Evolutionary conservation across 2,113 vertebrate species (phyloP).

Genomic region (Nyctereutes procyonoides): DNA sequence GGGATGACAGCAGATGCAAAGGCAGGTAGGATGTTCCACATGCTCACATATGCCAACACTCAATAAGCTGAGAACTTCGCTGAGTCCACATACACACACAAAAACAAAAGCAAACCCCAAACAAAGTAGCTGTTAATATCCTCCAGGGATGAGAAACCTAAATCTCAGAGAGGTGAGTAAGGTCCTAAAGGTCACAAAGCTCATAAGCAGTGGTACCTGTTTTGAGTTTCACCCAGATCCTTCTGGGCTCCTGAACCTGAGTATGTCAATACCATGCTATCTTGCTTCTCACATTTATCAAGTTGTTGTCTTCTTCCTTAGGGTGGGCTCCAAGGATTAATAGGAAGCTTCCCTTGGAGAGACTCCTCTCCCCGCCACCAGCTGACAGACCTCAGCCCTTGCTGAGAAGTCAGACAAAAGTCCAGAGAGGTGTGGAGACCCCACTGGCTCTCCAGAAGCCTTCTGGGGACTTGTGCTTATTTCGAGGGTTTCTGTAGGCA

Average conservation of each 20-base stretch:
- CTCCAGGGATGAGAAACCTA: not conserved
- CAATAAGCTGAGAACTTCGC: not conserved
- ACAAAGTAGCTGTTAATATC: not conserved
- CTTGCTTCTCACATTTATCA: not conserved
- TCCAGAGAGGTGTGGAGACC: not conserved
- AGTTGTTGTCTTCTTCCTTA: not conserved
- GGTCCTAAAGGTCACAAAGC: not conserved
- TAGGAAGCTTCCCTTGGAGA: not conserved
- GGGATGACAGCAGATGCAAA: fast-evolving
- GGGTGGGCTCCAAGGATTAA: not conserved
- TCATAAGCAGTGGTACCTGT: not conserved
- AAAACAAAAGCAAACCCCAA: not conserved
- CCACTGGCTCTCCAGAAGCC: not conserved
- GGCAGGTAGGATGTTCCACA: not conserved
- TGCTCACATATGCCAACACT: not conserved
- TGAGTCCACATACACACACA: not conserved
- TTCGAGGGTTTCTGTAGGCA: not conserved
- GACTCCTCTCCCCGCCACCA: not conserved
- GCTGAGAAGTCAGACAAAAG: not conserved
- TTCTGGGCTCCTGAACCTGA: not conserved
- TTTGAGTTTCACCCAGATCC: not conserved
- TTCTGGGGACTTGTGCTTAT: not conserved
- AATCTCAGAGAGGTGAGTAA: not conserved
- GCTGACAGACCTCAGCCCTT: fast-evolving
- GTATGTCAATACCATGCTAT: fast-evolving